phyloP scores from a whole-genome alignment of 2,113 vertebrate species.

The Chitala chitala region DNA sequence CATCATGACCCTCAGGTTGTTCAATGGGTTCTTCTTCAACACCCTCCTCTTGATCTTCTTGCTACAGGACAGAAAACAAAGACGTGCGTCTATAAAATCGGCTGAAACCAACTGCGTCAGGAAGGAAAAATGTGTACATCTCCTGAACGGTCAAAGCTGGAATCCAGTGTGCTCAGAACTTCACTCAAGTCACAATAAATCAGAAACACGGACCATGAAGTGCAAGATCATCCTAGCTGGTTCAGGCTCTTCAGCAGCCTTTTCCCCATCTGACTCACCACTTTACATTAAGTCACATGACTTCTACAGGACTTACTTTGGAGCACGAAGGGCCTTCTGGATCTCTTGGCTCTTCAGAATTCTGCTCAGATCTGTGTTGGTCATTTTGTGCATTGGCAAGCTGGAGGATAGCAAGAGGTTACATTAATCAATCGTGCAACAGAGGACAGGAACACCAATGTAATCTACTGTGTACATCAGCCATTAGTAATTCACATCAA shows the following conservation, averaged over 20 bases:
- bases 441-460: too few relatives aligned
- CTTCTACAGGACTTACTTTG: constrained; percentile 63
- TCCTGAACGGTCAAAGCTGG: not conserved
- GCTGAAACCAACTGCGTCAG: too few relatives aligned
- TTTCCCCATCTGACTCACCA: not conserved
- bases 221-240: constrained; percentile 55
- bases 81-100: too few relatives aligned
- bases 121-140: not conserved
- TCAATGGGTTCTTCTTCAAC: constrained; percentile 97
- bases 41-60: constrained; percentile 86
- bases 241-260: not conserved
- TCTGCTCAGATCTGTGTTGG: constrained; percentile 88
- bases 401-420: constrained; percentile 48
- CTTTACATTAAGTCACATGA: not conserved
- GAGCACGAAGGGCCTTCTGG: constrained; percentile 84
- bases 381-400: constrained; percentile 97
- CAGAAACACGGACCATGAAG: constrained; percentile 70
- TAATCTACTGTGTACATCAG: too few relatives aligned
- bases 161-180: constrained; percentile 50
- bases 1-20: constrained; percentile 92
- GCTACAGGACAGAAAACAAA: constrained; percentile 50
- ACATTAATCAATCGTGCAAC: not conserved
- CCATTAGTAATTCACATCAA: too few relatives aligned
- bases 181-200: constrained; percentile 54
- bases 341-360: constrained; percentile 94